Evolutionary conservation across 2,797 vertebrate genomes (phyloP), one percentile per base, ranked within the genome.

Genomic region (Lerista edwardsae): DNA sequence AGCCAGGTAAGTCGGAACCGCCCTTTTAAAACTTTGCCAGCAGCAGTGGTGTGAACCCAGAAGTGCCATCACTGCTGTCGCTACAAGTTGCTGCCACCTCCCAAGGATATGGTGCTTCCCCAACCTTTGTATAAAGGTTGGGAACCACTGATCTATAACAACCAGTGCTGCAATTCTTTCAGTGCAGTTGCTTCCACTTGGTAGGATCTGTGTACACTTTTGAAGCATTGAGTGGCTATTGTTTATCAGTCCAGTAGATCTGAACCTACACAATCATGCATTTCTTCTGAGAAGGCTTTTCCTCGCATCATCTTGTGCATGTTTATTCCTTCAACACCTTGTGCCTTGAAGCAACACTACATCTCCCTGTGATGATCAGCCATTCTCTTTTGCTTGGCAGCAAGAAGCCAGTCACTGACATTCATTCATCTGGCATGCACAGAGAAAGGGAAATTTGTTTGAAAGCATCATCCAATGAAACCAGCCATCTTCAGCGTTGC

Each of bases 371-470:
- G 55, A 86, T 62, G 68, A 62, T 75, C 29, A 47, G 65, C 36
- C n/a, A 5, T 67, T 41, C 55, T 15, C 65, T 44, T 71, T 69
- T 39, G 72, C 79, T 76, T 25, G 19, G 55, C 65, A 81, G 69
- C 29, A 9, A 73, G 61, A 64, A 84, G 39, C 68, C 61, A 65
- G 79, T 69, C 79, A 51, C 68, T 25, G 29, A 44, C 34, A 19
- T 71, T 64, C 84, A 86, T 86, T 86, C 82, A 86, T 77, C 84
- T 82, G 79, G 61, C 65, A 9, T 2, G 21, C 21, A 64, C 3
- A n/a, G 64, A 75, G 84, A 64, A 82, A 77, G 74, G 73, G 77
- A 82, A 51, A 82, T 82, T 82, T 76, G 59, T 86, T 76, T 77
- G 73, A 51, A 71, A 62, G 74, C 41, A 73, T 72, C 59, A 19